These are phyloP conservation scores for Copidosoma aretas DNA, from an alignment of 2,888 invertebrate species.

Conservation along the genomic window DNA sequence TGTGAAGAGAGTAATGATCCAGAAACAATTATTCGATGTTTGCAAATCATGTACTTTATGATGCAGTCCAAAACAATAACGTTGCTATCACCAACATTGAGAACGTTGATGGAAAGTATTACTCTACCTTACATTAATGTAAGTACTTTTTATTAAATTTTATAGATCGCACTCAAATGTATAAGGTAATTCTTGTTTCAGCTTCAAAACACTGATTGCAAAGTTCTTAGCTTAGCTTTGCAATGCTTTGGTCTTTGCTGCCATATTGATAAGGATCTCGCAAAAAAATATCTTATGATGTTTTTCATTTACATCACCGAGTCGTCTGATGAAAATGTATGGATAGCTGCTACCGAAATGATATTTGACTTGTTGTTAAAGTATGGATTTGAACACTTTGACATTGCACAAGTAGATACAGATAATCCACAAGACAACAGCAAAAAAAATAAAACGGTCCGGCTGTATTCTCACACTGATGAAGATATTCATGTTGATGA, in stretches of 20 bases:
- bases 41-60: slow-evolving; percentile 71
- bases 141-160: slow-evolving; percentile 34
- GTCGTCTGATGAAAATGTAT: slow-evolving; percentile 67
- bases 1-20: slow-evolving; percentile 62
- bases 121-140: slow-evolving; percentile 58
- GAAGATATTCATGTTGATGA: slow-evolving; percentile 35
- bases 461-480: slow-evolving; percentile 48
- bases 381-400: slow-evolving; percentile 72
- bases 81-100: slow-evolving; percentile 67
- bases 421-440: slow-evolving; percentile 16
- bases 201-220: slow-evolving; percentile 65
- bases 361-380: slow-evolving; percentile 74
- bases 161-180: neutral
- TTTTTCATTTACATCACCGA: slow-evolving; percentile 70
- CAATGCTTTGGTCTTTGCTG: slow-evolving; percentile 77
- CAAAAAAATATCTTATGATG: slow-evolving; percentile 73
- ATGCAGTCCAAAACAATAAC: slow-evolving; percentile 68
- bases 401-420: slow-evolving; percentile 61
- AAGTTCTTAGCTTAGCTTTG: slow-evolving; percentile 72
- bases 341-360: slow-evolving; percentile 70
- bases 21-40: slow-evolving; percentile 71
- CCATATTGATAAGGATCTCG: slow-evolving; percentile 74
- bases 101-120: slow-evolving; percentile 63
- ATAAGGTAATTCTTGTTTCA: slow-evolving; percentile 53
- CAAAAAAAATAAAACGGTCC: slow-evolving; percentile 46